phyloP scores from a whole-genome alignment of 2,113 vertebrate genomes.

The Grantiella picta region DNA sequence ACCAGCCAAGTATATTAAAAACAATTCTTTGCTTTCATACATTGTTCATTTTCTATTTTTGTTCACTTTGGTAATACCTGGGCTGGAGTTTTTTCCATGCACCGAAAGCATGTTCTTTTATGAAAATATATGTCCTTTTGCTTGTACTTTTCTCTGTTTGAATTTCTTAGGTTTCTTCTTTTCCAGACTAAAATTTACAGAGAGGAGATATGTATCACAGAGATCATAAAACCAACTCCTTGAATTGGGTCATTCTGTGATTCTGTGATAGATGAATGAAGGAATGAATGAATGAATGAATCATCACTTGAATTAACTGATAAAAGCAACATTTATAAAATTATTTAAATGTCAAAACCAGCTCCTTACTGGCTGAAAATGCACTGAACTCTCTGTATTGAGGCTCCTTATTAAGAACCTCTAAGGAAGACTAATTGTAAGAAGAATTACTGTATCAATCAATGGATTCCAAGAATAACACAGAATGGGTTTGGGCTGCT shows the following conservation, averaged over 20 bases:
- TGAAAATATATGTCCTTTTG: not conserved
- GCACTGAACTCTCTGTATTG: not conserved
- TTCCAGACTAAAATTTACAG: not conserved
- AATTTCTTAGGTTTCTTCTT: not conserved
- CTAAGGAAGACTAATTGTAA: not conserved
- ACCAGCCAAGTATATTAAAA: not conserved
- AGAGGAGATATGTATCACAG: not conserved
- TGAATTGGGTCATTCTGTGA: not conserved
- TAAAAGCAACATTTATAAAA: not conserved
- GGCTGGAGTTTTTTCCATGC: not conserved
- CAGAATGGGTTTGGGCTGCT: not conserved
- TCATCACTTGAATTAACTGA: not conserved
- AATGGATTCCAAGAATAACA: not conserved
- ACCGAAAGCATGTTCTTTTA: not conserved
- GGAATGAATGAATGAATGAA: not conserved
- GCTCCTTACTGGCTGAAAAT: not conserved
- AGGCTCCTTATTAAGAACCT: not conserved
- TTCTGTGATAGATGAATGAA: not conserved
- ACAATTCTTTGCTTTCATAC: not conserved
- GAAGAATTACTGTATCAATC: not conserved
- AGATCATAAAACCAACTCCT: not conserved
- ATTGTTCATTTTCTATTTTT: not conserved
- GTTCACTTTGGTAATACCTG: not conserved
- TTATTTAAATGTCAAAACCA: not conserved
- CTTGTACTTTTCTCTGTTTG: not conserved